Percentiles rank a stretch among this genome's conserved stretches.
These are phyloP conservation scores for Pseudococcus viburni DNA, from an alignment of 2,888 invertebrate genomes.

Conservation along the genomic window DNA sequence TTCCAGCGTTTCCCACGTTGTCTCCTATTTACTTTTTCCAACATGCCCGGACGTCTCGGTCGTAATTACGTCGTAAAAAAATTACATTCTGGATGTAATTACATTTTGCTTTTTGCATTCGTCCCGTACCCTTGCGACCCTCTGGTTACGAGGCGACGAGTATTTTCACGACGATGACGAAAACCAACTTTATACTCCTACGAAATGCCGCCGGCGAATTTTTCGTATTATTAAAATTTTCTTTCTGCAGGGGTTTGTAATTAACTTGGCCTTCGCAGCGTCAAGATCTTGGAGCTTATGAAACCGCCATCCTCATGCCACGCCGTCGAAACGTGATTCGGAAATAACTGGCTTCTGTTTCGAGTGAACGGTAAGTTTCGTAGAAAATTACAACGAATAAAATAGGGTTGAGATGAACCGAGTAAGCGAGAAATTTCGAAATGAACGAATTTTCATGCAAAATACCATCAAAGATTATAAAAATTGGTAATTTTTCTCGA, in stretches of 20 bases:
- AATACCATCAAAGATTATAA: no score
- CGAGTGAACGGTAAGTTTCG: not conserved
- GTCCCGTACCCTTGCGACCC: not conserved
- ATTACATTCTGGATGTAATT: conserved; percentile 18
- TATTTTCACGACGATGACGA: conserved; percentile 13
- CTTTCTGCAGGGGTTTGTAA: not conserved
- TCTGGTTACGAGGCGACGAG: not conserved
- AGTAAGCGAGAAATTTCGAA: no score
- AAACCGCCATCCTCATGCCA: not conserved
- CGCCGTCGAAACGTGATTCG: not conserved
- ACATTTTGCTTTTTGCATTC: conserved; percentile 10
- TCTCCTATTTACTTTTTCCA: not conserved
- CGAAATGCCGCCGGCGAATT: conserved; percentile 1
- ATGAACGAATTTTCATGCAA: no score
- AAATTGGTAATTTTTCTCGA: no score
- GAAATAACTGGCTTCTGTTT: not conserved
- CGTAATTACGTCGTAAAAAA: conserved; percentile 7
- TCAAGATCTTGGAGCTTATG: not conserved
- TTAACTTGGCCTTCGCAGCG: not conserved
- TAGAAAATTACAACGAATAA: not conserved
- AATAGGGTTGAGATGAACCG: not conserved
- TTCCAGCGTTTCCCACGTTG: not conserved
- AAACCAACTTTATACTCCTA: conserved; percentile 3
- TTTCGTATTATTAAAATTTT: conserved; percentile 28
- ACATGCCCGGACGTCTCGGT: not conserved